Conservation (phyloP, 2,113 vertebrate species). For the Petroica traversi region DNA sequence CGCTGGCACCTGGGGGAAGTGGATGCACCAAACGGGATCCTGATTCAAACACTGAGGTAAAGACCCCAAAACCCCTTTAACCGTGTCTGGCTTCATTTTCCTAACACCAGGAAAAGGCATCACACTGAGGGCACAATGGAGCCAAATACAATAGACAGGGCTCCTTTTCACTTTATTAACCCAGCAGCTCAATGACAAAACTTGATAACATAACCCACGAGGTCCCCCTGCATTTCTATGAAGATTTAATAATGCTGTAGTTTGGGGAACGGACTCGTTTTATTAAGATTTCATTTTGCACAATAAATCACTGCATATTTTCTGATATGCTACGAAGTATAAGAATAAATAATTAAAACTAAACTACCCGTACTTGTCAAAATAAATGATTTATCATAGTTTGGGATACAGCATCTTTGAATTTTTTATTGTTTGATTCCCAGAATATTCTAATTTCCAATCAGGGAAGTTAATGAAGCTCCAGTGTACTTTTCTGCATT, state of each 20-base stretch:
- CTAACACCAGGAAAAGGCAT: too few species aligned
- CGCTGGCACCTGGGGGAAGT: too few species aligned
- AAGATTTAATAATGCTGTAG: slow-evolving; percentile 54
- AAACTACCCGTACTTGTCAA: slow-evolving; percentile 54
- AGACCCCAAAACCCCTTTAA: too few species aligned
- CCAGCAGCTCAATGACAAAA: not conserved
- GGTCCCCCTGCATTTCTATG: slow-evolving; percentile 3
- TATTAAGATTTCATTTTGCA: slow-evolving; percentile 68
- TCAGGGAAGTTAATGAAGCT: slow-evolving; percentile 43
- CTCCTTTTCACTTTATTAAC: not conserved
- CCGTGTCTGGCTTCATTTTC: too few species aligned
- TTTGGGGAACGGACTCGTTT: slow-evolving; percentile 38
- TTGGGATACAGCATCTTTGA: slow-evolving; percentile 54
- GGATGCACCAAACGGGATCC: too few species aligned
- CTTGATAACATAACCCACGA: not conserved
- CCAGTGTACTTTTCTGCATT: not conserved
- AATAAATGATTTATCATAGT: slow-evolving; percentile 64
- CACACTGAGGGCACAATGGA: not conserved
- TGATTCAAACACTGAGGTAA: too few species aligned
- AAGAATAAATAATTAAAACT: slow-evolving; percentile 65
- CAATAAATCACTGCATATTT: slow-evolving; percentile 57
- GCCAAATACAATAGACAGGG: not conserved
- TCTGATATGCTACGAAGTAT: slow-evolving; percentile 57
- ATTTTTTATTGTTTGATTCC: slow-evolving; percentile 66
- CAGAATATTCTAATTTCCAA: slow-evolving; percentile 51